Percentiles rank a stretch among this genome's conserved stretches.
These are phyloP conservation scores for Elaphurus davidianus DNA, from an alignment of 2,113 vertebrate species.

Conservation along the genomic window DNA sequence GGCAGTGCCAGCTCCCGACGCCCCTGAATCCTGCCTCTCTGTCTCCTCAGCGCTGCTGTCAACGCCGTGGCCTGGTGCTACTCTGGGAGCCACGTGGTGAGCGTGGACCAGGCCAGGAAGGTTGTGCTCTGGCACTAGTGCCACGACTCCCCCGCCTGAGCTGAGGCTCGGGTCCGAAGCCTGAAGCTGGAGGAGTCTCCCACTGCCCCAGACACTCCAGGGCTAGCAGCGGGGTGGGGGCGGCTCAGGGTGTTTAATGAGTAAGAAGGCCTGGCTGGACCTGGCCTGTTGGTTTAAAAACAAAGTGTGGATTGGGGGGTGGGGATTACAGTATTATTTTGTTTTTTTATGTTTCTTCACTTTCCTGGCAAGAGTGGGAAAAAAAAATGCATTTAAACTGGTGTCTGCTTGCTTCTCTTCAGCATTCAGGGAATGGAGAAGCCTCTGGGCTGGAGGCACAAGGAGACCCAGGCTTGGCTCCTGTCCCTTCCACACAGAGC, in stretches of 20 bases:
- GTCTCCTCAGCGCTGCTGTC: constrained; percentile 80
- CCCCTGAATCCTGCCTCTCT: neutral
- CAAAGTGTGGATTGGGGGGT: neutral
- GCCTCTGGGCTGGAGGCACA: neutral
- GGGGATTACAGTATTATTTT: neutral
- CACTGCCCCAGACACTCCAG: neutral
- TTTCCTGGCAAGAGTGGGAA: neutral
- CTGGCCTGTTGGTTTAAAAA: constrained; percentile 42
- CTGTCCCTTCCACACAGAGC: neutral
- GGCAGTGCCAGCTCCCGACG: neutral
- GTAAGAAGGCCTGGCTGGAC: constrained; percentile 40
- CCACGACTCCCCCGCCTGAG: neutral
- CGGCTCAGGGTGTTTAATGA: neutral
- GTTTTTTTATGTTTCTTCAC: neutral
- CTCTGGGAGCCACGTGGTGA: constrained; percentile 86
- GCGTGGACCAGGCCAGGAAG: constrained; percentile 86
- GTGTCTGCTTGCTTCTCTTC: neutral
- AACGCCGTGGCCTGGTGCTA: constrained; percentile 89
- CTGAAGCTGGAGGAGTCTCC: neutral
- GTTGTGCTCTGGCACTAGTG: constrained; percentile 87
- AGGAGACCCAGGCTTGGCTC: neutral
- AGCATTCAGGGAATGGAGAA: neutral
- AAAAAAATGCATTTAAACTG: neutral
- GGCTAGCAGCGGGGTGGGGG: neutral
- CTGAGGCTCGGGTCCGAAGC: neutral